These are phyloP conservation scores for Chydorus sphaericus DNA, from an alignment of 2,888 invertebrate genomes.

Conservation along the genomic window DNA sequence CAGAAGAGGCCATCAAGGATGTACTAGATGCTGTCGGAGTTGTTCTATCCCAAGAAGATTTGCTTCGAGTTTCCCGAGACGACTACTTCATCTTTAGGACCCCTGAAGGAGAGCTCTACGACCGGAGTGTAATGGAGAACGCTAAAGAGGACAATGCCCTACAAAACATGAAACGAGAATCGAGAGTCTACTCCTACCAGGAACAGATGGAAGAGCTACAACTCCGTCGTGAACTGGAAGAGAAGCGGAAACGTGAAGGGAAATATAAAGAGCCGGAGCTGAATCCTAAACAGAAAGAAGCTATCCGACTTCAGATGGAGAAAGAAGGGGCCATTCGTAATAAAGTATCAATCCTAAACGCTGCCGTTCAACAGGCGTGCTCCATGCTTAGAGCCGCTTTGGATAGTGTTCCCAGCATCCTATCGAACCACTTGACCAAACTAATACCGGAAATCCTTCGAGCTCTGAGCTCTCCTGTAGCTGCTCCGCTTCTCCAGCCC, in stretches of 20 bases:
- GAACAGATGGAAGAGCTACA: constrained; percentile 92
- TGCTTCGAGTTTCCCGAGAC: constrained; percentile 56
- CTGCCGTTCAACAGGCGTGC: constrained; percentile 24
- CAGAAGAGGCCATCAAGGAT: constrained; percentile 46
- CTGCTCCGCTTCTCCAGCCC: constrained; percentile 48
- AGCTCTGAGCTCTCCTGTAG: constrained; percentile 58
- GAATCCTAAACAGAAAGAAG: constrained; percentile 83
- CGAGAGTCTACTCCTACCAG: constrained; percentile 89
- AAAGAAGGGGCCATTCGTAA: constrained; percentile 67
- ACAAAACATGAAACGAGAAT: constrained; percentile 77
- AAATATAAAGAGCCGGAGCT: constrained; percentile 52
- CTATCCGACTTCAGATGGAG: constrained; percentile 65
- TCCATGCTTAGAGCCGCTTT: constrained; percentile 26
- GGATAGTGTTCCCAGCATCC: constrained; percentile 35
- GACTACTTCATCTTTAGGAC: constrained; percentile 68
- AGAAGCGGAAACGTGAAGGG: constrained; percentile 65
- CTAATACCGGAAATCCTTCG: constrained; percentile 42
- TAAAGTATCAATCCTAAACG: constrained; percentile 38
- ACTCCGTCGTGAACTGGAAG: constrained; percentile 78
- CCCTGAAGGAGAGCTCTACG: constrained; percentile 79
- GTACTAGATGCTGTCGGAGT: constrained; percentile 44
- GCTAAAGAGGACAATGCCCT: constrained; percentile 19
- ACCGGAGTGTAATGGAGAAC: constrained; percentile 55
- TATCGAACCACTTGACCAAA: constrained; percentile 40
- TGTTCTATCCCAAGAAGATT: constrained; percentile 45